These are phyloP conservation scores for Chironomus tepperi DNA, from an alignment of 1,140 invertebrate species.

Conservation along the genomic window DNA sequence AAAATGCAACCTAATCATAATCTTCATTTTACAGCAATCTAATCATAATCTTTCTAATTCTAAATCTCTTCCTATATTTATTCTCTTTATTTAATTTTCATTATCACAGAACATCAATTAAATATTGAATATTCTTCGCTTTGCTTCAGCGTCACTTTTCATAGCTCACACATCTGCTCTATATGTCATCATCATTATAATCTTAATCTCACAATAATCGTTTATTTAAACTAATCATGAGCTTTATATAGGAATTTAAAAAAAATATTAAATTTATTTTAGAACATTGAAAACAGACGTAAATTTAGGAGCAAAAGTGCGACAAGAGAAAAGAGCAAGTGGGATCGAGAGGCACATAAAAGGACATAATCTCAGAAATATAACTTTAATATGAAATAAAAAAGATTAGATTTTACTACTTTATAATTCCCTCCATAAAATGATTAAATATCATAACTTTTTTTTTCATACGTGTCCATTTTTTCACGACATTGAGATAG, in stretches of 20 bases:
- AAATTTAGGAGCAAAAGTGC: not conserved
- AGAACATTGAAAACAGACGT: not conserved
- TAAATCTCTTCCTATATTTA: constrained; percentile 52
- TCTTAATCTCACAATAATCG: not conserved
- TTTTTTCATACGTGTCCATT: too few species aligned
- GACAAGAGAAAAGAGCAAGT: not conserved
- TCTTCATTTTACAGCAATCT: too few species aligned
- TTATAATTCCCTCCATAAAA: too few species aligned
- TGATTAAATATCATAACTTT: too few species aligned
- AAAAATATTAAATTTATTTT: not conserved
- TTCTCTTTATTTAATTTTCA: constrained; percentile 35
- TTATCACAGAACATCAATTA: not conserved
- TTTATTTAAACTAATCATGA: not conserved
- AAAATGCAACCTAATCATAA: too few species aligned
- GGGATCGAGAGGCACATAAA: not conserved
- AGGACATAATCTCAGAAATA: not conserved
- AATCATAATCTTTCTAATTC: too few species aligned
- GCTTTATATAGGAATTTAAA: not conserved
- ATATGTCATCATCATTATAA: not conserved
- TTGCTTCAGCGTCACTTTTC: not conserved
- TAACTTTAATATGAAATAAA: too few species aligned
- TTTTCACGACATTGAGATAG: too few species aligned
- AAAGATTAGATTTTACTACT: too few species aligned
- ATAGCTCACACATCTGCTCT: not conserved
- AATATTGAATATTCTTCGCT: not conserved